A percentile compares a stretch with the other conserved stretches of the same genome.
phyloP scores from a whole-genome alignment of 1,140 invertebrate genomes.

The Drosophila bocqueti region DNA sequence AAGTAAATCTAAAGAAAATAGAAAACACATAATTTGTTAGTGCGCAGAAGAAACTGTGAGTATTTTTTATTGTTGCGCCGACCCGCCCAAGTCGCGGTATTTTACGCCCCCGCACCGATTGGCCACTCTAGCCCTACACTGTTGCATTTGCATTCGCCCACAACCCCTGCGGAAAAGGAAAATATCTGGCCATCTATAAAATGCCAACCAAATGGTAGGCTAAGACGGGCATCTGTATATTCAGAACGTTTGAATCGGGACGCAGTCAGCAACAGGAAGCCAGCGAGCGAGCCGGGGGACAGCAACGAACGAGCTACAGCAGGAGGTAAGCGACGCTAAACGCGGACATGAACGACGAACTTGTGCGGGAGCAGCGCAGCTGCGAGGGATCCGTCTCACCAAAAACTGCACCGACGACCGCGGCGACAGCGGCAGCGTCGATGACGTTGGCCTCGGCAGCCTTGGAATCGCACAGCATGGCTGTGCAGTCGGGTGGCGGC shows the following conservation, averaged over 20 bases:
- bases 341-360: conserved; percentile 63
- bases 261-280: background rate
- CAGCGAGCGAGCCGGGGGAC: background rate
- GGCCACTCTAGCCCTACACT: conserved; percentile 50
- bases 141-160: conserved; percentile 65
- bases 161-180: conserved; percentile 34
- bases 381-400: conserved; percentile 66
- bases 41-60: background rate
- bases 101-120: background rate
- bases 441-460: conserved; percentile 72
- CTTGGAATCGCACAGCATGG: conserved; percentile 62
- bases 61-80: conserved; percentile 4
- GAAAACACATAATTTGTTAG: background rate
- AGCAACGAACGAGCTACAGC: conserved; percentile 4
- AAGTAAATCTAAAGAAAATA: background rate
- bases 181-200: conserved; percentile 33
- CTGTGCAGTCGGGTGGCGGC: background rate
- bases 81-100: conserved; percentile 19
- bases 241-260: conserved; percentile 30
- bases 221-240: conserved; percentile 38
- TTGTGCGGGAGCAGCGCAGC: conserved; percentile 56
- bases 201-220: conserved; percentile 72
- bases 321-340: conserved; percentile 14
- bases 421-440: conserved; percentile 49
- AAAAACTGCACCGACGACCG: conserved; percentile 59